Evolutionary conservation across 2,888 invertebrate species (phyloP).

Genomic region (Drosophila borealis): DNA sequence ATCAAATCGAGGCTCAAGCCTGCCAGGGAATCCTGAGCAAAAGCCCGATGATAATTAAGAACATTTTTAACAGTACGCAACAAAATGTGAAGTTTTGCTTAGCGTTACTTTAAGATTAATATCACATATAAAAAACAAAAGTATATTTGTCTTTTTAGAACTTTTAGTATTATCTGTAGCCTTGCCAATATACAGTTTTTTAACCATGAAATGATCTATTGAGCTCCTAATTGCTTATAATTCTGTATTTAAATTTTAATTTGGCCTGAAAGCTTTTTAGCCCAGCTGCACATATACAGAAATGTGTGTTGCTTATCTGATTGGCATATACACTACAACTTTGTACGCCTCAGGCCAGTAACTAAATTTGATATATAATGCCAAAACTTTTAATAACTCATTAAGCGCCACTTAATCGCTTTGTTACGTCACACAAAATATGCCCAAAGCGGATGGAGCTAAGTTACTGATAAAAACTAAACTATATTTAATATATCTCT

Average conservation of each 20-base stretch:
- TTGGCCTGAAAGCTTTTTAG: background rate
- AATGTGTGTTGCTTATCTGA: constrained; percentile 4
- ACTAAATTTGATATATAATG: constrained; percentile 49
- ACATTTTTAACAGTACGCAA: background rate
- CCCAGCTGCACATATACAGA: background rate
- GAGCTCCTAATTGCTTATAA: too few relatives aligned
- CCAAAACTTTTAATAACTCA: constrained; percentile 66
- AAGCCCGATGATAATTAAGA: background rate
- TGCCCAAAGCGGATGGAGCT: constrained; percentile 37
- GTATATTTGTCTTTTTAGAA: too few relatives aligned
- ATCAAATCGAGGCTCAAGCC: constrained; percentile 46
- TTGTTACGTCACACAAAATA: constrained; percentile 19
- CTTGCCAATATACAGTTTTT: too few relatives aligned
- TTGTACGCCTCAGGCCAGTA: constrained; percentile 34
- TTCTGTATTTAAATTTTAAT: too few relatives aligned
- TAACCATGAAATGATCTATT: too few relatives aligned
- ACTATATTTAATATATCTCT: constrained; percentile 18
- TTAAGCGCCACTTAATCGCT: constrained; percentile 44
- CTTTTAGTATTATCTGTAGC: too few relatives aligned
- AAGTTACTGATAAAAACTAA: constrained; percentile 25
- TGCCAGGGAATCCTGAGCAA: background rate
- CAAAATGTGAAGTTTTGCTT: background rate
- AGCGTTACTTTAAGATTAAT: background rate
- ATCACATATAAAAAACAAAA: too few relatives aligned
- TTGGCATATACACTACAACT: constrained; percentile 9